Conservation (phyloP, 2,113 vertebrate species). For the Antechinus stuartii region DNA sequence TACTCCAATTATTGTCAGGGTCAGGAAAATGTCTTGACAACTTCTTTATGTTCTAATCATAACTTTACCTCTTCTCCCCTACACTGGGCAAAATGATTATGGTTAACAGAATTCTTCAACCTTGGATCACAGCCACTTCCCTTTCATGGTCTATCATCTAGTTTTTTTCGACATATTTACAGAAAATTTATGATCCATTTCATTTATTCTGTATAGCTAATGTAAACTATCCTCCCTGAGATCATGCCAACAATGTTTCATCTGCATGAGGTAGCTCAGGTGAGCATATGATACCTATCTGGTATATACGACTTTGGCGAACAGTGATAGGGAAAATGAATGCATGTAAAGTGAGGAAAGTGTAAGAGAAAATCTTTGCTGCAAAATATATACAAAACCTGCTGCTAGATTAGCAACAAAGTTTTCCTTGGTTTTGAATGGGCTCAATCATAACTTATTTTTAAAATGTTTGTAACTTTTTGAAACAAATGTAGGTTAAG, state of each 20-base stretch:
- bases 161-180: background rate
- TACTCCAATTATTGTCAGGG: background rate
- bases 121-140: background rate
- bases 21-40: background rate
- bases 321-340: slow-evolving; percentile 12
- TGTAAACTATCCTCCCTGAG: background rate
- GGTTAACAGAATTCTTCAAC: background rate
- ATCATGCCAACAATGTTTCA: background rate
- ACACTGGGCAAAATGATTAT: background rate
- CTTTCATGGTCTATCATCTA: background rate
- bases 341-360: background rate
- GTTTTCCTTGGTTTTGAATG: background rate
- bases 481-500: background rate
- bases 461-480: background rate
- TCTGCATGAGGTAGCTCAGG: background rate
- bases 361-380: background rate
- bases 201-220: slow-evolving; percentile 19
- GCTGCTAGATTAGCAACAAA: background rate
- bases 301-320: background rate
- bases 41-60: background rate
- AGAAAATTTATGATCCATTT: background rate
- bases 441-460: background rate
- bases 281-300: slow-evolving; percentile 16
- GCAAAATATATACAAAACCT: slow-evolving; percentile 11
- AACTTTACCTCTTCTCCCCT: background rate